Evolutionary conservation across 2,888 invertebrate genomes (phyloP), one percentile per base, ranked within the genome.

Genomic region (Orthosia gracilis): DNA sequence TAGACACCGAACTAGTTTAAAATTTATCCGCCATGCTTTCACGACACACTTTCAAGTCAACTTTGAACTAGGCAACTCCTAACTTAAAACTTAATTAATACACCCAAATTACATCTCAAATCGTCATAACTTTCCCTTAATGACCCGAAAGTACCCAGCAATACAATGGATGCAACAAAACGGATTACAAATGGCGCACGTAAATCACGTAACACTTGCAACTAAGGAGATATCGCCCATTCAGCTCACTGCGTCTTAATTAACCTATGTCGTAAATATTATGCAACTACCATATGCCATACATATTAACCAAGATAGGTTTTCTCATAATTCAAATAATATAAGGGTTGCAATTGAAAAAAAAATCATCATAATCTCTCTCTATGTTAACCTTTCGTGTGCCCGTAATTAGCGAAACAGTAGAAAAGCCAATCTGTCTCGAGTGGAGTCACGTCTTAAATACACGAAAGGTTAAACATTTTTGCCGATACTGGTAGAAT

Each of bases 121-220:
- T 40, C 9, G 23, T 55, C 15, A 23, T 57, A 66, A 75, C 15
- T 62, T 26, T 62, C 47, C 21, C 11, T 63, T 69, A 67, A 83
- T 72, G 54, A 58, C 61, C 50, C 7, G 18, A 63, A 65, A 49
- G 73, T 75, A 61, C 73, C 65, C 23, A 52, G 31, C 75, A 79
- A 31, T 82, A 84, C 84, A 83, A 83, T 87, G 76, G 84, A 73
- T 83, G 83, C 81, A 87, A 90, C 91, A 89, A 91, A 92, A 90
- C 89, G 88, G 76, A 89, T 91, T 91, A 91, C 89, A 89, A 92
- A 92, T 91, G 91, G 90, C 87, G 79, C 82, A 78, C 88, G 91
- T 94, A 93, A 94, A 94, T 94, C 92, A 91, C 82, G 89, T 88
- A 93, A 92, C 94, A 94, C 91, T 93, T 94, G 94, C 92, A 91